These are phyloP conservation scores for Lacerta agilis DNA, from an alignment of 2,797 vertebrate genomes.

Conservation along the genomic window DNA sequence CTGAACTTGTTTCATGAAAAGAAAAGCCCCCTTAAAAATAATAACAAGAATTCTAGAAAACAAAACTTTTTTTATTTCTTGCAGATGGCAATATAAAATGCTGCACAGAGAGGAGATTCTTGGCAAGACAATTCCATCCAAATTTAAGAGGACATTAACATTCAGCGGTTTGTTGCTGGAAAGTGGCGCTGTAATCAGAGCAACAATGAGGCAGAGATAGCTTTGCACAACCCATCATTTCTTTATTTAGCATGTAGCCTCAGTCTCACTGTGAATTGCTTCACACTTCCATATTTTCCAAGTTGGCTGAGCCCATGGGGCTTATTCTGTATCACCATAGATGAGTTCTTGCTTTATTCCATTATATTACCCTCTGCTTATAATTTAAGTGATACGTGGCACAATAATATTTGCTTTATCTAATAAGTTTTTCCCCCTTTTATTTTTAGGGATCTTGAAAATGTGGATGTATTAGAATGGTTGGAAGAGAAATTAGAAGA, in stretches of 20 bases:
- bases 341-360: background rate
- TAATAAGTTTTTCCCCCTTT: background rate
- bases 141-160: background rate
- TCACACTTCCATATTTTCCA: constrained; percentile 31
- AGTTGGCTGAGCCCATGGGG: background rate
- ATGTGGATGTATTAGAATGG: background rate
- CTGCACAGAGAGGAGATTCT: background rate
- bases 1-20: no score
- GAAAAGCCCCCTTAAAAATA: background rate
- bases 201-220: background rate
- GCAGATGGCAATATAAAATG: background rate
- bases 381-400: background rate
- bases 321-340: background rate
- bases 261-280: constrained; percentile 34
- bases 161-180: constrained; percentile 11
- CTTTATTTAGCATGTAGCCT: background rate
- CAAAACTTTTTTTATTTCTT: background rate
- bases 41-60: background rate
- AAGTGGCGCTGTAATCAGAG: background rate
- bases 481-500: background rate
- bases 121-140: background rate
- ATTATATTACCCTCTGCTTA: no score
- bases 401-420: background rate
- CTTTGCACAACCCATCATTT: fast-evolving
- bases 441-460: background rate